Evolutionary conservation across 2,797 vertebrate species (phyloP), one percentile per base, ranked within the genome.

Genomic region (Sciaenops ocellatus): DNA sequence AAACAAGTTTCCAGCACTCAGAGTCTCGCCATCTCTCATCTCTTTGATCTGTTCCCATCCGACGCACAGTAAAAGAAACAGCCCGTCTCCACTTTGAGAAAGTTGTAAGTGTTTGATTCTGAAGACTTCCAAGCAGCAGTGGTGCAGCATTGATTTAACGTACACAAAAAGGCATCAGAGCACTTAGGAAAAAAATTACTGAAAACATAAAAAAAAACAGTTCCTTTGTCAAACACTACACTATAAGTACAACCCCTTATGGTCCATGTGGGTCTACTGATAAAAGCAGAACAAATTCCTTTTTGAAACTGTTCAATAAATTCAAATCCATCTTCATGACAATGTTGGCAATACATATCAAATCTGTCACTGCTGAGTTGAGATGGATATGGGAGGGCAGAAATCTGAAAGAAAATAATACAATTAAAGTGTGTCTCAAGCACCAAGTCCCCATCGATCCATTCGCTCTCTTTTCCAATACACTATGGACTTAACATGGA

Each of bases 11-110:
- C 76, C 83, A 84, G 79, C 83, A 85, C 86, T 87, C 90, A 78
- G 65, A 89, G 81, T 59, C 85, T 86, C 69, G 72, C 91, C 86
- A 78, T 90, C 89, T 90, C 69, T 73, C 88, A 76, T 87, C 86
- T 79, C 94, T 95, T 95, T 95, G 94, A 95, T 95, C 94, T 93
- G 87, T 59, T 85, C 81, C 85, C 81, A 86, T 85, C 84, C 62
- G 68, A 86, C 79, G 78, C 72, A 18, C 79, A 89, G 82, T 54
- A 17, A 79, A 77, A 92, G 85, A 92, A 85, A 81, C 80, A 44
- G 72, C 69, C 83, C 47, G n/a, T 80, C 79, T 86, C 73, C 75
- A 85, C 89, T 91, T 90, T 80, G 75, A 62, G 86, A 92, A 92
- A 94, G 78, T 87, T 91, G 84, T 72, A 80, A 22, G 76, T 78